Evolutionary conservation across 2,888 invertebrate genomes (phyloP).

Genomic region (Rhagonycha lutea): DNA sequence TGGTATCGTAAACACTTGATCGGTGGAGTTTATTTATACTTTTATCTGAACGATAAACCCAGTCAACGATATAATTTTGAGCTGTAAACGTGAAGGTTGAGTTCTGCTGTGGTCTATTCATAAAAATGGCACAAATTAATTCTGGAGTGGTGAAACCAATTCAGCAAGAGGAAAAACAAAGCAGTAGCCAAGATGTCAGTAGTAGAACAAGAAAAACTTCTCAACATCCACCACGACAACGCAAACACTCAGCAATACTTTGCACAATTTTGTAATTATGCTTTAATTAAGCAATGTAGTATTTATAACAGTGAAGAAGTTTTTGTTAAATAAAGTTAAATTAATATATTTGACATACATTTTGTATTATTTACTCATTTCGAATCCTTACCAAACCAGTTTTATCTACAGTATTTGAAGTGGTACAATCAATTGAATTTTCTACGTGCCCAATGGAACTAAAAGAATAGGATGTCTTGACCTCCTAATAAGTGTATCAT

Average conservation of each 20-base stretch:
- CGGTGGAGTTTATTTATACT: background rate
- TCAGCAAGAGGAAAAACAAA: background rate
- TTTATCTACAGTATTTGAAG: background rate
- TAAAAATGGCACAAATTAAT: background rate
- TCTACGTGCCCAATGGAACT: background rate
- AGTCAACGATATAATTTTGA: background rate
- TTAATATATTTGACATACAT: background rate
- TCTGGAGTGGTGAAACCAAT: background rate
- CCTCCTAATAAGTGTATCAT: no score
- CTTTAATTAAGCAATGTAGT: background rate
- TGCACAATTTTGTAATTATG: background rate
- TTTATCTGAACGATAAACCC: background rate
- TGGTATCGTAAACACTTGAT: background rate
- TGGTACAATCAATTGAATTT: background rate
- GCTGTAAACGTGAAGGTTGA: background rate
- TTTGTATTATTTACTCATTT: background rate
- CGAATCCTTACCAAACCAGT: background rate
- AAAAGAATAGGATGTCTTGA: no score
- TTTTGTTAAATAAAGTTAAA: background rate
- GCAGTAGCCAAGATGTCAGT: background rate
- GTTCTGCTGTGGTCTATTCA: background rate
- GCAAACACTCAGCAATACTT: background rate
- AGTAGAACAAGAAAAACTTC: background rate
- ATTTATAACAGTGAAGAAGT: background rate
- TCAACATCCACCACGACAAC: slow-evolving; percentile 1